Percentiles rank a stretch among this genome's conserved stretches.
phyloP scores from a whole-genome alignment of 2,113 vertebrate genomes.

The Hippoglossus stenolepis region DNA sequence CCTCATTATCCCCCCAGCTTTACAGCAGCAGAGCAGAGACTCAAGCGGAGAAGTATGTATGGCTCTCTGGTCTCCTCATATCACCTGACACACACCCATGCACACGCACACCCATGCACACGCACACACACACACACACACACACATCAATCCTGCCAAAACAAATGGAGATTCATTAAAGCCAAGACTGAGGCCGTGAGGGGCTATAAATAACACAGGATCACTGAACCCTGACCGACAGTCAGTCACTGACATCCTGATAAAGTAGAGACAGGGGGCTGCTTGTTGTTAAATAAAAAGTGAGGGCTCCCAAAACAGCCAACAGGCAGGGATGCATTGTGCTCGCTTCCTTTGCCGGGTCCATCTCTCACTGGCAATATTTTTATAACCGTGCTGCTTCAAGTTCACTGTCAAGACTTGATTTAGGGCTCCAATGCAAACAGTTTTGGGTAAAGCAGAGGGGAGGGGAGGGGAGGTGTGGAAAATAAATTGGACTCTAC shows the following conservation, averaged over 20 bases:
- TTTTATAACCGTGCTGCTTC: slow-evolving; percentile 83
- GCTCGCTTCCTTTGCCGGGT: slow-evolving; percentile 79
- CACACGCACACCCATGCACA: slow-evolving; percentile 34
- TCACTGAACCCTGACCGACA: slow-evolving; percentile 61
- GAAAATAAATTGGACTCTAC: slow-evolving; percentile 78
- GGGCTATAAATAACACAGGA: slow-evolving; percentile 76
- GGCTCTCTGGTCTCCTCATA: slow-evolving; percentile 43
- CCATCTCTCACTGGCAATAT: slow-evolving; percentile 83
- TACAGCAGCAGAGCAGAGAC: slow-evolving; percentile 16
- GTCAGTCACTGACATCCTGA: slow-evolving; percentile 72
- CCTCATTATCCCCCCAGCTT: slow-evolving; percentile 51
- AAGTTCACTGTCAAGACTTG: slow-evolving; percentile 82
- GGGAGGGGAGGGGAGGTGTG: slow-evolving; percentile 57
- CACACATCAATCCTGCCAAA: slow-evolving; percentile 66
- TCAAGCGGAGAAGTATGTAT: slow-evolving; percentile 18
- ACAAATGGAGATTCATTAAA: slow-evolving; percentile 80
- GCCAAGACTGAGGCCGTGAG: slow-evolving; percentile 51
- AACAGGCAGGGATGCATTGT: slow-evolving; percentile 72
- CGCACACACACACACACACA: slow-evolving; percentile 32
- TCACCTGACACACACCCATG: slow-evolving; percentile 43
- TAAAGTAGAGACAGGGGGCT: slow-evolving; percentile 64
- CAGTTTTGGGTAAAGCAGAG: slow-evolving; percentile 71
- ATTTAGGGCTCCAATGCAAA: slow-evolving; percentile 84
- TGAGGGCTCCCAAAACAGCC: slow-evolving; percentile 70
- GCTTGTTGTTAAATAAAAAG: slow-evolving; percentile 74